Conservation (phyloP, 2,113 vertebrate species). For the Nymphicus hollandicus region DNA sequence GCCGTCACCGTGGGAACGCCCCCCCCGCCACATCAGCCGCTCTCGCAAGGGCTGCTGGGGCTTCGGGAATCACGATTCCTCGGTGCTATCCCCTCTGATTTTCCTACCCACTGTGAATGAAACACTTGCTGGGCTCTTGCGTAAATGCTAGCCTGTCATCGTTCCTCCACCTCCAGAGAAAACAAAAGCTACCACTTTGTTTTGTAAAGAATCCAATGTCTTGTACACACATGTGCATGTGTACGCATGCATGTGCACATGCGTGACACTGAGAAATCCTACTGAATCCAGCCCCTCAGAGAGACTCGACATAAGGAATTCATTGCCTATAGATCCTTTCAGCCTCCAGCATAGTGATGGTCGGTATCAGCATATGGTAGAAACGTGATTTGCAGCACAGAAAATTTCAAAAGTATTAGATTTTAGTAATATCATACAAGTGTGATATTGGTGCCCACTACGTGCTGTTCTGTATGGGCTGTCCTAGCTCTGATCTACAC, state of each 20-base stretch:
- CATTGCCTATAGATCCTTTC: neutral
- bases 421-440: neutral
- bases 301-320: neutral
- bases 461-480: neutral
- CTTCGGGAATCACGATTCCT: no score
- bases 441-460: neutral
- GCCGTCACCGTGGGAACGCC: no score
- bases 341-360: neutral
- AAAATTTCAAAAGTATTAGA: neutral
- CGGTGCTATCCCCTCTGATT: no score
- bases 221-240: neutral
- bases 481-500: neutral
- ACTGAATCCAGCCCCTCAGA: neutral
- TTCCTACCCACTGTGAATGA: neutral
- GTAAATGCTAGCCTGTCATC: neutral
- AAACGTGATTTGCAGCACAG: neutral
- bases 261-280: neutral
- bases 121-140: neutral
- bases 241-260: fast-evolving
- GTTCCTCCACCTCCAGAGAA: neutral
- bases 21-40: no score
- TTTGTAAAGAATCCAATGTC: neutral
- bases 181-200: neutral
- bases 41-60: no score
- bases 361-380: neutral